These are phyloP conservation scores for Drosophila robusta DNA, from an alignment of 2,888 invertebrate genomes.

Conservation along the genomic window DNA sequence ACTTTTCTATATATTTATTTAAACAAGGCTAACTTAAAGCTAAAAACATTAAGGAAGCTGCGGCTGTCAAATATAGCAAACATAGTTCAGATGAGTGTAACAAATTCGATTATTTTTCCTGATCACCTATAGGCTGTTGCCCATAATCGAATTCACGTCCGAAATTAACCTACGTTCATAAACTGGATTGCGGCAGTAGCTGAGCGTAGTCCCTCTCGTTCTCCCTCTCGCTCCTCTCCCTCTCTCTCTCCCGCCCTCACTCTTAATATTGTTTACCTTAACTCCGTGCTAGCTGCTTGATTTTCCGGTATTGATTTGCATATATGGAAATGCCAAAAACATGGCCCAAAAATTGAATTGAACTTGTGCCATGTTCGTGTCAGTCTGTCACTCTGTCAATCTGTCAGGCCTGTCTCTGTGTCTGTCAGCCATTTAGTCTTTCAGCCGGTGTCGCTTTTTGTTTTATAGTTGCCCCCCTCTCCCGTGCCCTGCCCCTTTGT, in stretches of 20 bases:
- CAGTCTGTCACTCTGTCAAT: slow-evolving; percentile 31
- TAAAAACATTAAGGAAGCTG: too few relatives aligned
- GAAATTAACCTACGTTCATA: slow-evolving; percentile 12
- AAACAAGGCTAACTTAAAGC: not conserved
- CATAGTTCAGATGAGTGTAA: not conserved
- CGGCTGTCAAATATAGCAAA: not conserved
- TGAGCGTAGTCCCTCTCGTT: not conserved
- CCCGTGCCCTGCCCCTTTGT: not conserved
- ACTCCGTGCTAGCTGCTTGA: slow-evolving; percentile 43
- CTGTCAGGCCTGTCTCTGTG: slow-evolving; percentile 6
- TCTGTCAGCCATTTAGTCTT: slow-evolving; percentile 18
- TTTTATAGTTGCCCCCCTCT: slow-evolving; percentile 46
- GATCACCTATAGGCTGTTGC: not conserved
- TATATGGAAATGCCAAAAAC: slow-evolving; percentile 79
- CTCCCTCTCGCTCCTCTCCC: not conserved
- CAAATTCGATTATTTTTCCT: not conserved
- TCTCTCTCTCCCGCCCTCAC: not conserved
- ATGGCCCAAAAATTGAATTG: slow-evolving; percentile 79
- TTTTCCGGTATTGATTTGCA: slow-evolving; percentile 72
- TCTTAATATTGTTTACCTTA: slow-evolving; percentile 9
- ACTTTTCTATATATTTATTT: too few relatives aligned
- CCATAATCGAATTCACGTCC: not conserved
- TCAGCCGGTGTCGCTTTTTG: slow-evolving; percentile 50
- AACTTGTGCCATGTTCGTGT: slow-evolving; percentile 68
- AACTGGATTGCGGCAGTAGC: not conserved